Evolutionary conservation across 2,888 invertebrate genomes (phyloP).

Genomic region (Cantharis lateralis): DNA sequence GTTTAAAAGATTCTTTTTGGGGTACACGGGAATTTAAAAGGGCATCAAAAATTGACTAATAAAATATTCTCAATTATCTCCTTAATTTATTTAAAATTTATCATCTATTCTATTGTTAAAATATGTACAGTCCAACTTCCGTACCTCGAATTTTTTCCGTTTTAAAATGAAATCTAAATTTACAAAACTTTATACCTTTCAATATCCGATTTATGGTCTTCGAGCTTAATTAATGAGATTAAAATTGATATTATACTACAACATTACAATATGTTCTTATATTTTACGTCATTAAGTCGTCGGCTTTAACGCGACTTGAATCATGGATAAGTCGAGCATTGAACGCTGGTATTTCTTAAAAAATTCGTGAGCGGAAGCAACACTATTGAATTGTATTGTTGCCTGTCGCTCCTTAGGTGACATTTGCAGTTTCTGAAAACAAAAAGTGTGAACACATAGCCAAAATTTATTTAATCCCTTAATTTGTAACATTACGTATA

Average conservation of each 20-base stretch:
- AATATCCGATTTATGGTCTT: no score
- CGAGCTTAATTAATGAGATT: not conserved
- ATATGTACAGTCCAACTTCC: not conserved
- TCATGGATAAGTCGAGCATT: slow-evolving; percentile 62
- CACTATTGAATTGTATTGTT: slow-evolving; percentile 61
- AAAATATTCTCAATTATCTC: not conserved
- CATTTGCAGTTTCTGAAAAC: slow-evolving; percentile 54
- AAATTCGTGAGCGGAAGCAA: slow-evolving; percentile 61
- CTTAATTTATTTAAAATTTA: not conserved
- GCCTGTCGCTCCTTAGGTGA: slow-evolving; percentile 52
- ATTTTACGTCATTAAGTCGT: slow-evolving; percentile 8
- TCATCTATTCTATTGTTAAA: not conserved
- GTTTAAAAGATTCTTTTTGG: no score
- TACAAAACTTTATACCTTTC: not conserved
- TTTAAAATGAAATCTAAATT: not conserved
- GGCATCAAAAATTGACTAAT: not conserved
- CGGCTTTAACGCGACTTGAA: slow-evolving; percentile 55
- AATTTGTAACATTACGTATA: not conserved
- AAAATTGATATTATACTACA: not conserved
- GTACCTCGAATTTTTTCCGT: not conserved
- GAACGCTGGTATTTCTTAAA: slow-evolving; percentile 62
- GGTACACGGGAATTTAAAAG: not conserved
- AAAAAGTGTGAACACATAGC: slow-evolving; percentile 27
- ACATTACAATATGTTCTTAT: not conserved
- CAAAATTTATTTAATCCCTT: not conserved